Evolutionary conservation across 2,113 vertebrate species (phyloP), one percentile per base, ranked within the genome.

Genomic region (Anser cygnoides): DNA sequence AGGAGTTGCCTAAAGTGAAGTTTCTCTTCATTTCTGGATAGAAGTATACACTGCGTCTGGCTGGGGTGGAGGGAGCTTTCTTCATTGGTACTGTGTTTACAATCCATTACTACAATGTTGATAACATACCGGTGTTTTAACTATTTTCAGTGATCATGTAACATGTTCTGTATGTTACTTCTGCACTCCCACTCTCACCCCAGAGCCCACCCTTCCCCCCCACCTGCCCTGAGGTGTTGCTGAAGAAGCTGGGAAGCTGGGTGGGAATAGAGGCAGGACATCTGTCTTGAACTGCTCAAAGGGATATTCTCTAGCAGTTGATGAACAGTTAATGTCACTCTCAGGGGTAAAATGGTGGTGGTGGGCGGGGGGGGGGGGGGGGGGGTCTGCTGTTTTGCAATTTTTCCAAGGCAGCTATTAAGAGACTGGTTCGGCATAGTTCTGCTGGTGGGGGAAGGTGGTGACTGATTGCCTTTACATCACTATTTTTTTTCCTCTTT

Each of bases 141-240:
- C 13, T 25, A 52, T 52, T 52, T 20, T 5, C 50, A 52, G 23
- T 52, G 50, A 52, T 52, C 23, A 25, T 52, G 23, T 23, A 52
- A 23, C 57, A 39, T 2, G 3, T 46, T 70, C n/a, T 16, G 37
- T 10, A 9, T 52, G 50, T 52, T 52, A 52, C 22, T 6, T 37
- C 33, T 49, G 5, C 26, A n/a, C 1, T 0, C 17, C 3, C 3
- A 11, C 25, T 0, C 17, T 4, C 3, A 11, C 25, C 4, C 21
- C 4, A 6, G 18, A 49, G 39, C 39, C 39, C 39, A 39, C 39
- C 39, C 39, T 39, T 39, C 39, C 39, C 39, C 39, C 10, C 39
- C 39, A 39, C 39, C 39, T 39, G 39, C 39, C 39, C 39, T 39
- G 39, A 39, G 39, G 39, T 39, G 39, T 39, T 39, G 39, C 39